A percentile compares a stretch with the other conserved stretches of the same genome.
These are phyloP conservation scores for Hozukius guyotensis DNA, from an alignment of 2,797 vertebrate species.

Conservation along the genomic window DNA sequence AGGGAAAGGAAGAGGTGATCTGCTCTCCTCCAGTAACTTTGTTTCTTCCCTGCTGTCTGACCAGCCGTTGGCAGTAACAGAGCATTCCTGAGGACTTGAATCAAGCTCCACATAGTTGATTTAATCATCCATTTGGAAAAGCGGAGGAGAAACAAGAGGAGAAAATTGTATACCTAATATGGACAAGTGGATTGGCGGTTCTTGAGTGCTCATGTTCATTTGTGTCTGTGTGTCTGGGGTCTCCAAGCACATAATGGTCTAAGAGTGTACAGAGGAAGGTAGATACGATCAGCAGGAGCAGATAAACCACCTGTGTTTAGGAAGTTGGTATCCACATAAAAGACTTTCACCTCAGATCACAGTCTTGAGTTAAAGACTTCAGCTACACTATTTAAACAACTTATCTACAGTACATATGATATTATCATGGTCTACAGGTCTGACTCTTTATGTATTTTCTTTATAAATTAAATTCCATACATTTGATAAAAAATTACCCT, in stretches of 20 bases:
- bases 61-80: conserved; percentile 90
- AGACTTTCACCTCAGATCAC: conserved; percentile 55
- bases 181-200: conserved; percentile 92
- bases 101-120: conserved; percentile 96
- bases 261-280: conserved; percentile 68
- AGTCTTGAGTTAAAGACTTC: conserved; percentile 32
- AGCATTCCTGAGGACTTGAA: conserved; percentile 96
- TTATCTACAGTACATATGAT: neutral
- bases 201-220: conserved; percentile 74
- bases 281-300: conserved; percentile 70
- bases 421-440: neutral
- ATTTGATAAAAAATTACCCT: neutral
- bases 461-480: neutral
- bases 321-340: conserved; percentile 64
- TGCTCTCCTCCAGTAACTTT: conserved; percentile 74
- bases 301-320: conserved; percentile 79
- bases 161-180: conserved; percentile 98
- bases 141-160: conserved; percentile 78
- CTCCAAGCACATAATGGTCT: conserved; percentile 60
- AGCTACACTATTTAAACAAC: conserved; percentile 16
- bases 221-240: conserved; percentile 74
- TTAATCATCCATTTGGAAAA: conserved; percentile 94
- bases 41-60: conserved; percentile 86
- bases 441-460: neutral
- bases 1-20: conserved; percentile 65